phyloP scores from a whole-genome alignment of 2,797 vertebrate species.

The Sylvilagus floridanus region DNA sequence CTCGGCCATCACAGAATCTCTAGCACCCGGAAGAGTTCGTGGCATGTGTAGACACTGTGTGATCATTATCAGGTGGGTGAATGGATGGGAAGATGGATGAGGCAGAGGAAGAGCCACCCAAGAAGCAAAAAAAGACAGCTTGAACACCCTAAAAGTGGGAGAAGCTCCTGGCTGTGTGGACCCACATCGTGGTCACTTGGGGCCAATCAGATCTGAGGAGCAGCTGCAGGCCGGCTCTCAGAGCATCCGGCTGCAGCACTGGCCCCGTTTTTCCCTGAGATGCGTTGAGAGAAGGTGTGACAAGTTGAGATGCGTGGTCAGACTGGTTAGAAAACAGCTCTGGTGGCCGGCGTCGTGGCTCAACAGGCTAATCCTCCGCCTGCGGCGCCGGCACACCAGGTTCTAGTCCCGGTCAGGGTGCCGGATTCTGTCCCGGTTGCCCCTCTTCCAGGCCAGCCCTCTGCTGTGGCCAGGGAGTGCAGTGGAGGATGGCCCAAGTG shows the following conservation, averaged over 20 bases:
- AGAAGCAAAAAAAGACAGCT: neutral
- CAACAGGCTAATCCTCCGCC: too few relatives aligned
- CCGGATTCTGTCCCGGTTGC: too few relatives aligned
- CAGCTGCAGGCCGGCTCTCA: too few relatives aligned
- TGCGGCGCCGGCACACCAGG: too few relatives aligned
- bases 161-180: neutral
- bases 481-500: too few relatives aligned
- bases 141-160: neutral
- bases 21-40: neutral
- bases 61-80: neutral
- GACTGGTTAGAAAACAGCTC: neutral
- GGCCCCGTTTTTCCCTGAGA: neutral
- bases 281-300: neutral
- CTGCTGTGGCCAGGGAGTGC: too few relatives aligned
- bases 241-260: neutral
- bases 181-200: neutral
- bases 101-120: neutral
- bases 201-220: neutral
- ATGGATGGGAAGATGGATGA: neutral
- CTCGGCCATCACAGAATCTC: neutral
- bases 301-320: neutral
- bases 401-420: too few relatives aligned
- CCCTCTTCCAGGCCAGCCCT: too few relatives aligned
- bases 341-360: too few relatives aligned
- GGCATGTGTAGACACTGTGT: neutral